Evolutionary conservation across 2,113 vertebrate genomes (phyloP).

Genomic region (Rhynchomys soricoides): DNA sequence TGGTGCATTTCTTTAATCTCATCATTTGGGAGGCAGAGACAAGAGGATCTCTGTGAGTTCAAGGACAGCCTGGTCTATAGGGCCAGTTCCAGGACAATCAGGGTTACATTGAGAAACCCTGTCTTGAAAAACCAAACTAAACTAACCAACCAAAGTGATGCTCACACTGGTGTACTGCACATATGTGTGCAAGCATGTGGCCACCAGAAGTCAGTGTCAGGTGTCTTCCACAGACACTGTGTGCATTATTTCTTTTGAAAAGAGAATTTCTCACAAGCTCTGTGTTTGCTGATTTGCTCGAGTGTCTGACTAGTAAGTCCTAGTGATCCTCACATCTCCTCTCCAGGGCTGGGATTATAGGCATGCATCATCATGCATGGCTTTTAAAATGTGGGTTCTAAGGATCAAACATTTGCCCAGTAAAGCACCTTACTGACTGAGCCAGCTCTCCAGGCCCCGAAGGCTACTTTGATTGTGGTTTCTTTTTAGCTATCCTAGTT

Average conservation of each 20-base stretch:
- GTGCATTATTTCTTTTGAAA: too few relatives aligned
- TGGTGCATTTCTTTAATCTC: background rate
- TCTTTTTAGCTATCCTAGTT: background rate
- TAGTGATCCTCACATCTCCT: background rate
- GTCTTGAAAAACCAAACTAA: background rate
- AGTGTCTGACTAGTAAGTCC: background rate
- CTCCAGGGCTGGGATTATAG: background rate
- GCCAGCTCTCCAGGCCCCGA: background rate
- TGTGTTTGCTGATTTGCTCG: background rate
- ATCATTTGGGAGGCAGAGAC: background rate
- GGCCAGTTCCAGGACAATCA: background rate
- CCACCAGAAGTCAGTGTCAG: background rate
- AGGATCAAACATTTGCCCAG: background rate
- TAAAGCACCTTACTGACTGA: background rate
- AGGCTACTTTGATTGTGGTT: background rate
- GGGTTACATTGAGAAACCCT: background rate
- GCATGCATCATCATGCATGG: background rate
- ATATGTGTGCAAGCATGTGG: background rate
- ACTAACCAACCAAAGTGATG: background rate
- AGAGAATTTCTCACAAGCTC: background rate
- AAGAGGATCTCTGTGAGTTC: background rate
- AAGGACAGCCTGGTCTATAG: background rate
- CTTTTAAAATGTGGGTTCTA: background rate
- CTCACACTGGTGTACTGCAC: background rate
- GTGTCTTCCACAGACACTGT: background rate